Evolutionary conservation across 2,113 vertebrate genomes (phyloP).

Genomic region (Drymodes brunneopygia): DNA sequence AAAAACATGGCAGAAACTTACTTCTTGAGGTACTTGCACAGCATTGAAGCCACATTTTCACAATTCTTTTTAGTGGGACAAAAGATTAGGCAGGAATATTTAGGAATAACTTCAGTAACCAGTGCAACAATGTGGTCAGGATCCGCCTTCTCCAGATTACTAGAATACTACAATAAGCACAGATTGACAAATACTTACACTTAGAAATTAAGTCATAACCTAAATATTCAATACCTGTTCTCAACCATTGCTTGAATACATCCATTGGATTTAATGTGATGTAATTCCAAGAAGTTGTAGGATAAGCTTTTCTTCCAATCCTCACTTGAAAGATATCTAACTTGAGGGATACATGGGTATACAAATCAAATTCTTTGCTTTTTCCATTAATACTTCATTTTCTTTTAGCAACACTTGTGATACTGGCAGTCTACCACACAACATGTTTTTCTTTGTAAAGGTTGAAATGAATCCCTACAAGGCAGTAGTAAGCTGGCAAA

Average conservation of each 20-base stretch:
- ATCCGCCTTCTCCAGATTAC: constrained; percentile 84
- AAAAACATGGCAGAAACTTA: constrained; percentile 63
- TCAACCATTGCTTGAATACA: not conserved
- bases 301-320: not conserved
- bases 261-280: not conserved
- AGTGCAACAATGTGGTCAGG: constrained; percentile 92
- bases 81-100: constrained; percentile 91
- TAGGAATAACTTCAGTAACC: constrained; percentile 92
- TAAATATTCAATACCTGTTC: not conserved
- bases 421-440: not conserved
- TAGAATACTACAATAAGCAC: constrained; percentile 77
- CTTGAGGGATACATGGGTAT: not conserved
- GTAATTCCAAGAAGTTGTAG: not conserved
- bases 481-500: not conserved
- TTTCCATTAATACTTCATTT: not conserved
- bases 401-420: not conserved
- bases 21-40: constrained; percentile 91
- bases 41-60: constrained; percentile 94
- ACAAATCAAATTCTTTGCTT: not conserved
- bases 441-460: not conserved
- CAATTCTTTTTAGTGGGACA: constrained; percentile 97
- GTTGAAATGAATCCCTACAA: not conserved
- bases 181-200: not conserved
- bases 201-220: not conserved
- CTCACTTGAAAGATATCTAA: not conserved